Percentiles rank a stretch among this genome's conserved stretches.
Conservation (phyloP, 2,797 vertebrate genomes). For the Pseudopleuronectes americanus region DNA sequence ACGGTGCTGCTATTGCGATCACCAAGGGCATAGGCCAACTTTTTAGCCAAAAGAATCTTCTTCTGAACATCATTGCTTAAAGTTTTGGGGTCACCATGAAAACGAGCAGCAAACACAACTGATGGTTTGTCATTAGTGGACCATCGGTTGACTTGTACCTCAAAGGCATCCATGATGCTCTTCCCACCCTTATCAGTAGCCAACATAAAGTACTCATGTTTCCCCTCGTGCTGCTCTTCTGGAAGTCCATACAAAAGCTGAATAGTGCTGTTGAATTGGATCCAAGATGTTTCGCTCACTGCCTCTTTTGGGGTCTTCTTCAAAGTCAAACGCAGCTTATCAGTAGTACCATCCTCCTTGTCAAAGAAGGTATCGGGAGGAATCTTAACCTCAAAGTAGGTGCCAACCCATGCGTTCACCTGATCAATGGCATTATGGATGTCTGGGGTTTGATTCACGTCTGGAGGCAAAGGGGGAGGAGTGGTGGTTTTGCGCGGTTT, state of each 20-base stretch:
- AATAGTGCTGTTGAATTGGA: constrained; percentile 98
- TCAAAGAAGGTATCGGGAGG: constrained; percentile 96
- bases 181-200: constrained; percentile 95
- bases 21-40: constrained; percentile 91
- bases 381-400: constrained; percentile 98
- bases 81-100: constrained; percentile 88
- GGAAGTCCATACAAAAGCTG: constrained; percentile 97
- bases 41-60: constrained; percentile 95
- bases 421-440: constrained; percentile 95
- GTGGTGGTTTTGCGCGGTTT: constrained; percentile 87
- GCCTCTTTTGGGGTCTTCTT: constrained; percentile 90
- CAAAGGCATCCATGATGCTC: constrained; percentile 94
- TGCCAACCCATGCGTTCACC: constrained; percentile 94
- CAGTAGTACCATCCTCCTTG: constrained; percentile 94
- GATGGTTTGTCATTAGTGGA: constrained; percentile 88
- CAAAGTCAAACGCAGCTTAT: constrained; percentile 94
- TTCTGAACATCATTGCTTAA: constrained; percentile 91
- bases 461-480: constrained; percentile 81
- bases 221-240: constrained; percentile 88
- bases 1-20: constrained; percentile 96
- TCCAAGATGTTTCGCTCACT: constrained; percentile 93
- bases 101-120: constrained; percentile 90
- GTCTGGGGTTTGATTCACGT: constrained; percentile 87
- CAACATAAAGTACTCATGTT: constrained; percentile 96
- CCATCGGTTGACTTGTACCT: constrained; percentile 92